These are phyloP conservation scores for Myotis pilosus DNA, from an alignment of 2,797 vertebrate species.

Conservation along the genomic window DNA sequence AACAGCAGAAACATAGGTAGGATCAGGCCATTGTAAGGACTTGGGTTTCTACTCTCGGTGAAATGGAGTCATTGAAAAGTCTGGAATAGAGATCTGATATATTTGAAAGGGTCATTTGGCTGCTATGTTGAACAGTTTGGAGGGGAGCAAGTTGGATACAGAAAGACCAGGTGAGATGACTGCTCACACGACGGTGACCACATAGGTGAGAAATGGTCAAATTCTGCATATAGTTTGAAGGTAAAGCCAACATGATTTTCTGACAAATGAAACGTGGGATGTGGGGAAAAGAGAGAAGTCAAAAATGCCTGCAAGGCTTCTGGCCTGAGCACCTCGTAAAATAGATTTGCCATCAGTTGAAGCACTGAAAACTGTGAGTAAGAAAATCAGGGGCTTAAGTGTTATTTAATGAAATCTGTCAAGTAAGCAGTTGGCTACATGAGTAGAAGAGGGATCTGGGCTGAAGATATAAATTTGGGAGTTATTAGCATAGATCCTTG, in stretches of 20 bases:
- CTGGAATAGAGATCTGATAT: background rate
- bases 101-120: background rate
- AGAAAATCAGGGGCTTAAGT: background rate
- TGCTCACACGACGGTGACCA: background rate
- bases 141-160: background rate
- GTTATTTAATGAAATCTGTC: background rate
- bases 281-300: background rate
- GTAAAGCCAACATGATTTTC: background rate
- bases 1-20: background rate
- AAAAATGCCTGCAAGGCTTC: background rate
- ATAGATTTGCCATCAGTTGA: background rate
- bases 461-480: background rate
- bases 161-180: background rate
- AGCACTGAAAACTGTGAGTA: background rate
- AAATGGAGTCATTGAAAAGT: background rate
- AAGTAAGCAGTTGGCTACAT: background rate
- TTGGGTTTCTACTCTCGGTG: background rate
- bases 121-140: background rate
- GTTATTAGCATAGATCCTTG: background rate
- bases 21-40: background rate
- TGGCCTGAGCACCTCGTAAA: background rate
- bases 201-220: background rate
- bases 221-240: background rate
- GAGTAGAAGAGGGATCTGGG: background rate
- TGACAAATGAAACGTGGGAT: background rate